Evolutionary conservation across 1,140 invertebrate genomes (phyloP).

Genomic region (Drosophila leontia): DNA sequence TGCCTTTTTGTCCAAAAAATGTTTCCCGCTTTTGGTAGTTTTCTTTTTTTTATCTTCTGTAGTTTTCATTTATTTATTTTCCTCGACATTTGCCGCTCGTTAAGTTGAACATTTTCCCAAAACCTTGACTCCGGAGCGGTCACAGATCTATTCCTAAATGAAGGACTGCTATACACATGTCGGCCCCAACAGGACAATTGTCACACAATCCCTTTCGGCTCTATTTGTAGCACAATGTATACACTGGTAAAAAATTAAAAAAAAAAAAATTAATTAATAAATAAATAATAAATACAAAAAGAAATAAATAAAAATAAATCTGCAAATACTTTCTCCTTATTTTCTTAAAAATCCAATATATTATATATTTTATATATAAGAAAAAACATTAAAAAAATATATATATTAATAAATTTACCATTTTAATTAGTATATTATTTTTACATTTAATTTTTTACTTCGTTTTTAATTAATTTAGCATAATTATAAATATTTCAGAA

Average conservation of each 20-base stretch:
- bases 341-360: background rate
- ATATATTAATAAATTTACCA: no score
- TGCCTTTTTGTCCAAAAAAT: background rate
- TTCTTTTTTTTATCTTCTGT: no score
- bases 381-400: no score
- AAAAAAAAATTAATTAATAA: no score
- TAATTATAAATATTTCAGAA: no score
- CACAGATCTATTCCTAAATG: constrained; percentile 25
- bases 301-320: no score
- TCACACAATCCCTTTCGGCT: constrained; percentile 30
- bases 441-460: no score
- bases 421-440: no score
- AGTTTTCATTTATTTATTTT: constrained; percentile 1
- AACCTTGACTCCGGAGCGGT: constrained; percentile 2
- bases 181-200: constrained; percentile 62
- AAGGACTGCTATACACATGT: constrained; percentile 54
- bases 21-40: no score
- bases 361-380: no score
- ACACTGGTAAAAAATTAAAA: background rate
- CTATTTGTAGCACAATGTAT: background rate
- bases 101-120: constrained; percentile 3
- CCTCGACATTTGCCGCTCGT: constrained; percentile 5
- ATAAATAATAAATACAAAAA: no score
- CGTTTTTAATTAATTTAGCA: no score
- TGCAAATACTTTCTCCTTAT: background rate